Conservation (phyloP, 2,797 vertebrate species). For the Danio kyathit region DNA sequence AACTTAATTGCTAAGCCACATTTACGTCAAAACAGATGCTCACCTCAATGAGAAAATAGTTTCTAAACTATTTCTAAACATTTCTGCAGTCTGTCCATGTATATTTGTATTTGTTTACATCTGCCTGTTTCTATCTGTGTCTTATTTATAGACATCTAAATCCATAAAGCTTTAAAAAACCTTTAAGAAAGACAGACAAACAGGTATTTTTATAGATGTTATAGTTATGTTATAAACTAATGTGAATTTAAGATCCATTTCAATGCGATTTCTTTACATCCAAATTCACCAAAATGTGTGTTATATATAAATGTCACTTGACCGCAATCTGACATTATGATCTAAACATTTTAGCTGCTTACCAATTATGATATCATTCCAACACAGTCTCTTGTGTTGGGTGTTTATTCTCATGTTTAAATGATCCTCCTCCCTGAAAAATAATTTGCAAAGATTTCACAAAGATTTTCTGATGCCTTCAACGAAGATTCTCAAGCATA, state of each 20-base stretch:
- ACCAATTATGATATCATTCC: not conserved
- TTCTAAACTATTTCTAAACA: too few relatives aligned
- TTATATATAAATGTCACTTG: not conserved
- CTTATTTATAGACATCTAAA: too few relatives aligned
- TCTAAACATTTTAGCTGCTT: not conserved
- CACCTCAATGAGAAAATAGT: too few relatives aligned
- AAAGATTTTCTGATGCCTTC: not conserved
- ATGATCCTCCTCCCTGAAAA: not conserved
- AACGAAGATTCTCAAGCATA: slow-evolving; percentile 4
- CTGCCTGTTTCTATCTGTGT: too few relatives aligned
- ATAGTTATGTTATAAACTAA: not conserved
- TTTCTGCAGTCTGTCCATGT: too few relatives aligned
- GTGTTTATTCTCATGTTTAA: not conserved
- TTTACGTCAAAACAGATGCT: too few relatives aligned
- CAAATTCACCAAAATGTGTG: not conserved
- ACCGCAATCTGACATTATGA: not conserved
- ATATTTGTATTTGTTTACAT: too few relatives aligned
- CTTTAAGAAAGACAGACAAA: too few relatives aligned
- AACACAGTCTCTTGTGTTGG: not conserved
- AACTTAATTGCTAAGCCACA: too few relatives aligned
- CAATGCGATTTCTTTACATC: not conserved
- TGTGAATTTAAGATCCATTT: not conserved
- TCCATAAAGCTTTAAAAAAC: too few relatives aligned
- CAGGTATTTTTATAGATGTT: too few relatives aligned
- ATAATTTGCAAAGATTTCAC: not conserved